Evolutionary conservation across 1,140 invertebrate species (phyloP).

Genomic region (Calephelis nemesis): DNA sequence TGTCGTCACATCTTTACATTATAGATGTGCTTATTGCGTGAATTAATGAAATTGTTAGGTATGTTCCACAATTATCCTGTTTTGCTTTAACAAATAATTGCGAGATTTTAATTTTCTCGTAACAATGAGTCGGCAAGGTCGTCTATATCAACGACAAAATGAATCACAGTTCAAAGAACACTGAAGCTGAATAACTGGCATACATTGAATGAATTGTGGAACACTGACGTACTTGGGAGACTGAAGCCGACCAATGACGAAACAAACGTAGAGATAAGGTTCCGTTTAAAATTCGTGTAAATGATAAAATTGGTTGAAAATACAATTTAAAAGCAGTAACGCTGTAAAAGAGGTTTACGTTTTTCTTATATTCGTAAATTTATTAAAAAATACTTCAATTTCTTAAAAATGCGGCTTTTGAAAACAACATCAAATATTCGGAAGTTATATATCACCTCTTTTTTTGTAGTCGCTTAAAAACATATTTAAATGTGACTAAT

Average conservation of each 20-base stretch:
- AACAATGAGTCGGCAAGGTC: constrained; percentile 10
- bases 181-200: constrained; percentile 12
- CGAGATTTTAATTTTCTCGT: constrained; percentile 3
- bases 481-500: too few relatives aligned
- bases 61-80: neutral
- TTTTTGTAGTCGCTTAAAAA: too few relatives aligned
- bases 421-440: too few relatives aligned
- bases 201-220: constrained; percentile 13
- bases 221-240: neutral
- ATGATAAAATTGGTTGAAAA: too few relatives aligned
- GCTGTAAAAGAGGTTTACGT: too few relatives aligned
- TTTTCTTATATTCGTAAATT: too few relatives aligned
- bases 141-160: constrained; percentile 8
- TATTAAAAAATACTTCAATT: too few relatives aligned
- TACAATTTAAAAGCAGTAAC: too few relatives aligned
- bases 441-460: too few relatives aligned
- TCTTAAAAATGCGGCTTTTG: too few relatives aligned
- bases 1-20: too few relatives aligned
- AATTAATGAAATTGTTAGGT: neutral
- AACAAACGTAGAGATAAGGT: neutral
- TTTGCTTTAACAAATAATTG: constrained; percentile 2
- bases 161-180: constrained; percentile 11
- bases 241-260: neutral
- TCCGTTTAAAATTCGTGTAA: neutral
- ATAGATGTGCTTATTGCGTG: too few relatives aligned